phyloP scores from a whole-genome alignment of 2,888 invertebrate species.

The Pecten maximus region DNA sequence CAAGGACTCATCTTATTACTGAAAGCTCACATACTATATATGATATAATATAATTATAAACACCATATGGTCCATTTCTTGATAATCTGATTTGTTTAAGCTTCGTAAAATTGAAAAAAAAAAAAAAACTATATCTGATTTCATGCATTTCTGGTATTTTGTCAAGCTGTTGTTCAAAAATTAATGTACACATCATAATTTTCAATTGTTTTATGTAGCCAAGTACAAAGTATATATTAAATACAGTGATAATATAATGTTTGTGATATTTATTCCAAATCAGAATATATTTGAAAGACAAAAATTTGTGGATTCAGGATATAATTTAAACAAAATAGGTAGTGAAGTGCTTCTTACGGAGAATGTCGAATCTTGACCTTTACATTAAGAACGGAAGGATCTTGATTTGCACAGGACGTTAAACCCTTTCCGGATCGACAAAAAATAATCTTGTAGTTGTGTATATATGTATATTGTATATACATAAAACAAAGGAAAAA shows the following conservation, averaged over 20 bases:
- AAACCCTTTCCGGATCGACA: background rate
- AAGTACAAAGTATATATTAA: too few relatives aligned
- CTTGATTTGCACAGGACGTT: background rate
- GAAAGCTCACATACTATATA: too few relatives aligned
- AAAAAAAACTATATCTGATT: too few relatives aligned
- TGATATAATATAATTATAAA: too few relatives aligned
- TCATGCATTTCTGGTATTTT: background rate
- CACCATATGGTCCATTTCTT: background rate
- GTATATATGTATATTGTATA: background rate
- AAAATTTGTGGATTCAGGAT: too few relatives aligned
- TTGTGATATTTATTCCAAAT: too few relatives aligned
- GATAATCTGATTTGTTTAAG: background rate
- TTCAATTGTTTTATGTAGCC: background rate
- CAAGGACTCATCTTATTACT: too few relatives aligned
- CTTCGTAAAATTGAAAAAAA: slow-evolving; percentile 12
- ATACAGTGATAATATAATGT: too few relatives aligned
- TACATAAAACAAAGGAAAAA: background rate
- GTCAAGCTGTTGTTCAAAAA: background rate
- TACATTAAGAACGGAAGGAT: background rate
- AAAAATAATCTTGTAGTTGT: background rate
- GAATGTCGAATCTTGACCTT: background rate
- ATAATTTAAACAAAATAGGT: too few relatives aligned
- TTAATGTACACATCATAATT: background rate
- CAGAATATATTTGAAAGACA: too few relatives aligned
- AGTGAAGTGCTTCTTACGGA: too few relatives aligned